Conservation (phyloP, 2,888 invertebrate genomes). For the Aproaerema taeniolella region DNA sequence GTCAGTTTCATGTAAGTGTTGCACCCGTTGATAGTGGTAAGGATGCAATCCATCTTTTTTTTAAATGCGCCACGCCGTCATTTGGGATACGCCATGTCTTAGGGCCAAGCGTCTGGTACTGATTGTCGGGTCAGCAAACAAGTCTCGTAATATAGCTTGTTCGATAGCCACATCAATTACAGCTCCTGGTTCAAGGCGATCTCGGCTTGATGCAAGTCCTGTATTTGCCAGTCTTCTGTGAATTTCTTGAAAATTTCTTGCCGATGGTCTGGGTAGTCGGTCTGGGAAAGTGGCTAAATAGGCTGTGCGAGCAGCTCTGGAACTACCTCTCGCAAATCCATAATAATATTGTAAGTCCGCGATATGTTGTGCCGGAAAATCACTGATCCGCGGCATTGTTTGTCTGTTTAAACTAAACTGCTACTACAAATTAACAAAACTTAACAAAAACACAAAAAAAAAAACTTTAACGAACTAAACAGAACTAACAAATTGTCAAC, state of each 20-base stretch:
- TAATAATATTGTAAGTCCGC: slow-evolving; percentile 5
- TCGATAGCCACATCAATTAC: slow-evolving; percentile 14
- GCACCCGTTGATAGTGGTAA: slow-evolving; percentile 16
- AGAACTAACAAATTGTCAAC: background rate
- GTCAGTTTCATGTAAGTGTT: slow-evolving; percentile 14
- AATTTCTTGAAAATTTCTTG: slow-evolving; percentile 6
- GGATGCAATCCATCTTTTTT: slow-evolving; percentile 1
- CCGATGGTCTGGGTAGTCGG: background rate
- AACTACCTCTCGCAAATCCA: background rate
- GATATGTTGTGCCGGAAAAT: background rate
- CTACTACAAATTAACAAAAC: no score
- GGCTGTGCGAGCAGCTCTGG: slow-evolving; percentile 1
- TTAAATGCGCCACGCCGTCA: background rate
- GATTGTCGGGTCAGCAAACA: slow-evolving; percentile 9
- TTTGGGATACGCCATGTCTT: slow-evolving; percentile 11
- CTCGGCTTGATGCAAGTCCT: slow-evolving; percentile 11
- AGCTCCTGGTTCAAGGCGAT: slow-evolving; percentile 10
- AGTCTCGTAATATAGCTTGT: slow-evolving; percentile 6
- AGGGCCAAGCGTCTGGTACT: slow-evolving; percentile 16
- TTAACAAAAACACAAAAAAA: background rate
- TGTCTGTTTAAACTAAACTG: no score
- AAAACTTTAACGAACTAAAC: background rate
- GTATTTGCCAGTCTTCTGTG: slow-evolving; percentile 15
- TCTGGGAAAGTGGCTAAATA: background rate
- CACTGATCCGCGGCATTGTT: background rate